phyloP scores from a whole-genome alignment of 1,140 invertebrate genomes.

The Drosophila melanica region DNA sequence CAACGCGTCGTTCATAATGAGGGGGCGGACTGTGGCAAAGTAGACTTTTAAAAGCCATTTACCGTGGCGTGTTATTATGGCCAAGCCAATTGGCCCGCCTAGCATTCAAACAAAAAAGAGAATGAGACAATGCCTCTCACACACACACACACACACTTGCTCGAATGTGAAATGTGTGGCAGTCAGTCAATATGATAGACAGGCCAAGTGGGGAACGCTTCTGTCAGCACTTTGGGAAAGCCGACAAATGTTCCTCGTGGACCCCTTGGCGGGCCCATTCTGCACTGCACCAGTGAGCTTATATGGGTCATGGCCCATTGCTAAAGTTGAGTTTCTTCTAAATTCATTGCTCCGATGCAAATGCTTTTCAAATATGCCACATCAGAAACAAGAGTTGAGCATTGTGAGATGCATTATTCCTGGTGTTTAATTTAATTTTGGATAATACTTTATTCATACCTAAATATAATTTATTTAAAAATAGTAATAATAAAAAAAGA shows the following conservation, averaged over 20 bases:
- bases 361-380: neutral
- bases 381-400: neutral
- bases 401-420: neutral
- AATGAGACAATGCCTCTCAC: conserved; percentile 45
- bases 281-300: conserved; percentile 52
- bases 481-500: no score
- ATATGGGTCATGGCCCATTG: conserved; percentile 78
- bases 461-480: no score
- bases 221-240: conserved; percentile 60
- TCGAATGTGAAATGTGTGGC: conserved; percentile 65
- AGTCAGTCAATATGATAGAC: conserved; percentile 81
- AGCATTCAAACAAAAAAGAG: conserved; percentile 45
- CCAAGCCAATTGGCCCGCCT: conserved; percentile 75
- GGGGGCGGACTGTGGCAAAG: conserved; percentile 73
- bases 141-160: neutral
- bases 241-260: conserved; percentile 40
- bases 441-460: conserved; percentile 1
- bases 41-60: conserved; percentile 82
- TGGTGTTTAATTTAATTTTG: neutral
- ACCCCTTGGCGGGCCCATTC: conserved; percentile 23
- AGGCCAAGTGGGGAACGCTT: conserved; percentile 41
- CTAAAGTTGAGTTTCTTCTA: conserved; percentile 21
- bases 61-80: conserved; percentile 79
- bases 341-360: conserved; percentile 3
- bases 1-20: conserved; percentile 77